Evolutionary conservation across 1,140 invertebrate species (phyloP), one percentile per base, ranked within the genome.

Genomic region (Trichoplusia ni): DNA sequence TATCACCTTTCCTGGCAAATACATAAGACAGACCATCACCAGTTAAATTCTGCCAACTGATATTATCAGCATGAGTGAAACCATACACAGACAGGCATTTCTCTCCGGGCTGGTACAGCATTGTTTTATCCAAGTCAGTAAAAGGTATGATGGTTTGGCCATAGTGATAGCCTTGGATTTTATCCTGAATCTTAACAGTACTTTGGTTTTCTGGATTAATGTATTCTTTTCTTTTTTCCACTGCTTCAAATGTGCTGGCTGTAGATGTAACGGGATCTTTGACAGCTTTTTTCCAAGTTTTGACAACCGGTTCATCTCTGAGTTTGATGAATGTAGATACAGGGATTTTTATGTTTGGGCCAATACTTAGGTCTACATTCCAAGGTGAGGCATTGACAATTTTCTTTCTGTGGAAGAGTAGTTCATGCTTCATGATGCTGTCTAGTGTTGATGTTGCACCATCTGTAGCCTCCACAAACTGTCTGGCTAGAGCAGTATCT

Each of bases 361-460:
- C 88, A 67, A 91, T 88, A 63, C 75, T 79, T 19, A 91, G 64
- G 67, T 90, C 86, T 5, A 83, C 79, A 81, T 91, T 87, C 86
- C 89, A 89, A 2, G 86, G 78, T 1, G 49, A 54, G 3, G 84
- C 61, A 47, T 79, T 82, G 1, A 77, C 63, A 19, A 69, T 7
- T 7, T 49, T 61, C 71, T 78, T 91, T 44, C 81, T 90, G 53
- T 81, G 85, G 59, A 91, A 87, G 51, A 87, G 90, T 6, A 86
- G 46, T 19, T 90, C 70, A 70, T 86, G 86, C 40, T 71, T 79
- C 77, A 88, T 84, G 4, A 84, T 80, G 18, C 82, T 74, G 58
- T 90, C 84, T 68, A 91, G 89, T 40, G 78, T 80, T 16, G 79
- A 84, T 35, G 81, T 75, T 6, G 74, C 81, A 23, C 86, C 89